A percentile compares a stretch with the other conserved stretches of the same genome.
Evolutionary conservation across 1,140 invertebrate species (phyloP).

Genomic region (Hypothenemus hampei): DNA sequence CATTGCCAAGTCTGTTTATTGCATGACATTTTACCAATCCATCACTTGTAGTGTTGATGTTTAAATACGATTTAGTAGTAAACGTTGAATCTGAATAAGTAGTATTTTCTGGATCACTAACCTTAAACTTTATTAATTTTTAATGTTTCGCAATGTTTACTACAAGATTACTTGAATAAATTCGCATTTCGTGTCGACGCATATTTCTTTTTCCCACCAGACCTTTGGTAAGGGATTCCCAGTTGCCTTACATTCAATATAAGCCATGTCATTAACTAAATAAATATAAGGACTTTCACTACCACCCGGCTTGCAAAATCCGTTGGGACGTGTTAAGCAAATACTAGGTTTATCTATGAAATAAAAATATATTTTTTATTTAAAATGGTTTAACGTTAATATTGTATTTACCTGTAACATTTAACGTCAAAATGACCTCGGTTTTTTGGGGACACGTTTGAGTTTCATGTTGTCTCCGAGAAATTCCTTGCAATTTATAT

Average conservation of each 20-base stretch:
- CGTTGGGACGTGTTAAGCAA: not conserved
- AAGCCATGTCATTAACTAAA: constrained; percentile 6
- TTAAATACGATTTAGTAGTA: not conserved
- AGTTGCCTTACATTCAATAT: constrained; percentile 19
- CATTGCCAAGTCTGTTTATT: constrained; percentile 2
- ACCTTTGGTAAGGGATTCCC: constrained; percentile 13
- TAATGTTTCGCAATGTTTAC: too few relatives aligned
- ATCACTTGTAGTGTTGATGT: not conserved
- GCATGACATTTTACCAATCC: constrained; percentile 6
- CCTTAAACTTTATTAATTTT: too few relatives aligned
- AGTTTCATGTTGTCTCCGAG: not conserved
- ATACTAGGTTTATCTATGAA: constrained; percentile 2
- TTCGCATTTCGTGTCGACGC: not conserved
- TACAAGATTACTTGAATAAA: too few relatives aligned
- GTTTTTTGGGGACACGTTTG: constrained; percentile 30
- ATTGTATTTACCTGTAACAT: constrained; percentile 34
- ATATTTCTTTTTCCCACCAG: constrained; percentile 13
- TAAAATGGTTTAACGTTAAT: too few relatives aligned
- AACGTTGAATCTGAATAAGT: too few relatives aligned
- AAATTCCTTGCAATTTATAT: constrained; percentile 5
- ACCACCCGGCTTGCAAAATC: not conserved
- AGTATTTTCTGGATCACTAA: too few relatives aligned
- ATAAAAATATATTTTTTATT: too few relatives aligned
- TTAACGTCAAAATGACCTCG: constrained; percentile 38
- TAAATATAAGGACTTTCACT: not conserved